Base-by-base conservation (phyloP, 2,888 invertebrate genomes). In the Tetragonisca angustula region DNA sequence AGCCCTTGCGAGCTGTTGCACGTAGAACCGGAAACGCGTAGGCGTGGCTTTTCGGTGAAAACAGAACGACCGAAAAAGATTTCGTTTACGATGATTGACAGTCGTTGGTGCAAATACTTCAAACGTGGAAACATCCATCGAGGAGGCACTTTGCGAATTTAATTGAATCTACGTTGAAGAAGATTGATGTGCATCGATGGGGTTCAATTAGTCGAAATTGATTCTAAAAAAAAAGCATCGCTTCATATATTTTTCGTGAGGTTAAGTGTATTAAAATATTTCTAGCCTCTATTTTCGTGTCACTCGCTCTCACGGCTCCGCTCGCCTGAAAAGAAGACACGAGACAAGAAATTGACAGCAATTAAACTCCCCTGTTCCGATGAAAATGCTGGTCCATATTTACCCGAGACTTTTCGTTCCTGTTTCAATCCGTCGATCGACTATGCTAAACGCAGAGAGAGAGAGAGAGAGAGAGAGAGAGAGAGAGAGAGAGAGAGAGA, bases 11-110 rank as follows among this genome's bases (percentile, higher is more conserved):
- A 13, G 13, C 6, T 56, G 56, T 17, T 36, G 13, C 19, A 6
- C 27, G 32, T 15, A 21, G 49, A 50, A 43, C 21, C 19, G 21
- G 32, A 19, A 65, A 13, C 62, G 64, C 36, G n/a, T 27, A 21
- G 74, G 65, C 21, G 54, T 43, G 74, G 43, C 65, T 27, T 65
- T 65, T 74, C 54, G 27, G 43, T 54, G 52, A 24, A 36, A 74
- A 52, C 24, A 13, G 13, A 54, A 65, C n/a, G 36, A 36, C 19
- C 13, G 36, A 19, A 65, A n/a, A 24, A 11, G 32, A 43, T 24
- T 27, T 56, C 65, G 54, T 75, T 67, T 56, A 65, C 43, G 36
- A 65, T 15, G 43, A 50, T 54, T 54, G 65, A 2, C 13, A n/a
- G 54, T 65, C 64, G 24, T 13, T 36, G 2, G 36, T 24, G 59